Conservation (phyloP, 35 echinoderm and acorn worm genomes). For the Hemicentrotus pulcherrimus region DNA sequence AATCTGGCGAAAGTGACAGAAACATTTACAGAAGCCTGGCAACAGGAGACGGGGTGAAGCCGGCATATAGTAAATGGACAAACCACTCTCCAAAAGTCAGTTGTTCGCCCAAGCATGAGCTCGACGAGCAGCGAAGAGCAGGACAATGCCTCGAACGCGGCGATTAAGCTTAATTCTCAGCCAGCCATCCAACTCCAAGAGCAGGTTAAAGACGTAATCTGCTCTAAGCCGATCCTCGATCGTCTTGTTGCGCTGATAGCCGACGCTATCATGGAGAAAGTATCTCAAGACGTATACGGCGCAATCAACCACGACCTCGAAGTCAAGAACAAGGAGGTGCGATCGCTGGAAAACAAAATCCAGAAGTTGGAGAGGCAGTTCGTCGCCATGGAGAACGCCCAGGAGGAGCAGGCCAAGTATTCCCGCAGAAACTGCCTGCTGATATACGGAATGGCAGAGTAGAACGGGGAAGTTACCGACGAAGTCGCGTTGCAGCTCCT, state of each 20-base stretch:
- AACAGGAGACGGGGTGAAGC: too few relatives aligned
- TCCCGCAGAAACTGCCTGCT: neutral
- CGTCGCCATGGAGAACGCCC: neutral
- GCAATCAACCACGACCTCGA: neutral
- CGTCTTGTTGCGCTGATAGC: neutral
- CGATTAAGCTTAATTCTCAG: neutral
- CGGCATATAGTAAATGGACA: too few relatives aligned
- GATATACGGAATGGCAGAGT: neutral
- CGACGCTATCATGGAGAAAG: neutral
- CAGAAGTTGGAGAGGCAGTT: neutral
- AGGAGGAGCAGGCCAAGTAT: neutral
- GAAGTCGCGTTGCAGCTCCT: neutral
- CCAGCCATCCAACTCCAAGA: neutral
- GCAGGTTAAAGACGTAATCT: neutral
- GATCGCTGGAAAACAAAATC: neutral
- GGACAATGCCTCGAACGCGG: too few relatives aligned
- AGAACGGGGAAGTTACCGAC: neutral
- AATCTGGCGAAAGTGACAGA: too few relatives aligned
- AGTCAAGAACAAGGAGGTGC: neutral
- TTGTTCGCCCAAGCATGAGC: too few relatives aligned
- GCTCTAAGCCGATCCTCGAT: neutral
- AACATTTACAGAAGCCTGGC: too few relatives aligned
- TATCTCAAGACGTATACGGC: neutral
- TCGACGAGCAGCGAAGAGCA: too few relatives aligned
- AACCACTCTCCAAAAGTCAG: too few relatives aligned